These are phyloP conservation scores for Gonatopus flavifemur DNA, from an alignment of 1,140 invertebrate species.

Conservation along the genomic window DNA sequence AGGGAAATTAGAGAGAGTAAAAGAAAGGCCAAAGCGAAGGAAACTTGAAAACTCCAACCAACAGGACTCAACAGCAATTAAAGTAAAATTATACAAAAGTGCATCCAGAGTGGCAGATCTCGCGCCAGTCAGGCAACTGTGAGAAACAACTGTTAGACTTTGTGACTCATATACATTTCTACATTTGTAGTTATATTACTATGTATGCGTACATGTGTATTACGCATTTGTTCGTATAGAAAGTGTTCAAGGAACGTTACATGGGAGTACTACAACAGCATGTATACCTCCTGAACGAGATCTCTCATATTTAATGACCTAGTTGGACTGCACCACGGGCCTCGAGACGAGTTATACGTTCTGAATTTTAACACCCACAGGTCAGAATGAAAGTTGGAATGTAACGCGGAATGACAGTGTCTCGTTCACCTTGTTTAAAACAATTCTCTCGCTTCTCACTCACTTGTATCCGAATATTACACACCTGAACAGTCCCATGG, in stretches of 20 bases:
- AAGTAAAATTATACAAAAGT: slow-evolving; percentile 51
- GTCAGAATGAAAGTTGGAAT: too few species aligned
- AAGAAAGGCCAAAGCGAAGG: slow-evolving; percentile 15
- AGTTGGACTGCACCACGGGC: slow-evolving; percentile 36
- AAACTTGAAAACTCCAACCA: slow-evolving; percentile 43
- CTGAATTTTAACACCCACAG: slow-evolving; percentile 46
- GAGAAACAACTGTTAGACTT: slow-evolving; percentile 32
- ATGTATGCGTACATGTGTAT: too few species aligned
- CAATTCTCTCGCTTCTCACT: too few species aligned
- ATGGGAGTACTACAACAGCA: not conserved
- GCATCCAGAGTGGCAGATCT: slow-evolving; percentile 29
- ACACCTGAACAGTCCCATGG: too few species aligned
- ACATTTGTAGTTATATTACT: too few species aligned
- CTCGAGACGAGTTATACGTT: slow-evolving; percentile 30
- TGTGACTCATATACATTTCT: too few species aligned
- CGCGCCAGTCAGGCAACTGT: slow-evolving; percentile 26
- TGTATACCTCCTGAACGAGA: slow-evolving; percentile 21
- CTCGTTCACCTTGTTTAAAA: too few species aligned
- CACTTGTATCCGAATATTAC: too few species aligned
- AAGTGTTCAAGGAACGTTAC: not conserved
- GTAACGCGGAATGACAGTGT: too few species aligned
- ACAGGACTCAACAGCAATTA: slow-evolving; percentile 44
- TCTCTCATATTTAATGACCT: slow-evolving; percentile 50
- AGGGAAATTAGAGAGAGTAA: slow-evolving; percentile 12
- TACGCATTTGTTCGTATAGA: too few species aligned